These are phyloP conservation scores for Sialia sialis DNA, from an alignment of 2,113 vertebrate genomes.

Conservation along the genomic window DNA sequence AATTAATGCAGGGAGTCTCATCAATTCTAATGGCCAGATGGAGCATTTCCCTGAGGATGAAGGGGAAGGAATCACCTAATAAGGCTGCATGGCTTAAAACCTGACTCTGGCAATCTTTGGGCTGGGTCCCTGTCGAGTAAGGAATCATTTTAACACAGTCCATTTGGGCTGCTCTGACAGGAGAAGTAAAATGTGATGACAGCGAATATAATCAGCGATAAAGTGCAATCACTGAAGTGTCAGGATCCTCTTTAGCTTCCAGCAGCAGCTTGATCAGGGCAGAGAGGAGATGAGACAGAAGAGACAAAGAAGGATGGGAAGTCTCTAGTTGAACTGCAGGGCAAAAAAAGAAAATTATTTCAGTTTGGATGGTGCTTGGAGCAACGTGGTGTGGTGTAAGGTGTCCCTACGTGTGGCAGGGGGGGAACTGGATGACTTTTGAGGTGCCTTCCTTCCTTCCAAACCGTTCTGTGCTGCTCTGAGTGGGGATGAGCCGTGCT, in stretches of 20 bases:
- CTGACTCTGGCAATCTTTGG: background rate
- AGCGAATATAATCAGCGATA: background rate
- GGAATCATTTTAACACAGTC: background rate
- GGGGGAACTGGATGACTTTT: background rate
- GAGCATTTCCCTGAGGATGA: background rate
- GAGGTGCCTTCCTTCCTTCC: background rate
- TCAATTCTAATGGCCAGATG: conserved; percentile 29
- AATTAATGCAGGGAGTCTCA: conserved; percentile 7
- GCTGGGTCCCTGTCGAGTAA: background rate
- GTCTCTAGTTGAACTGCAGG: background rate
- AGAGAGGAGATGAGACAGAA: background rate
- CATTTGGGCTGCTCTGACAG: background rate
- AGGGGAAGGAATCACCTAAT: background rate
- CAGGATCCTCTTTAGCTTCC: background rate
- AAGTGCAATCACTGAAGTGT: background rate
- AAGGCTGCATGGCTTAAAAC: background rate
- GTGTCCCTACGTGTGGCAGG: background rate
- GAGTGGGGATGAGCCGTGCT: background rate
- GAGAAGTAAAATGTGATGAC: background rate
- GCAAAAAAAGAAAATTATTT: background rate
- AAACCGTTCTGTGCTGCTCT: background rate
- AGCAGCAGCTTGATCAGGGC: background rate
- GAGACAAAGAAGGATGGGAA: background rate
- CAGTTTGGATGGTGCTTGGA: background rate
- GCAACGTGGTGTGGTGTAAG: background rate